Conservation (phyloP, 1,140 invertebrate species). For the Drosophila aff. region DNA sequence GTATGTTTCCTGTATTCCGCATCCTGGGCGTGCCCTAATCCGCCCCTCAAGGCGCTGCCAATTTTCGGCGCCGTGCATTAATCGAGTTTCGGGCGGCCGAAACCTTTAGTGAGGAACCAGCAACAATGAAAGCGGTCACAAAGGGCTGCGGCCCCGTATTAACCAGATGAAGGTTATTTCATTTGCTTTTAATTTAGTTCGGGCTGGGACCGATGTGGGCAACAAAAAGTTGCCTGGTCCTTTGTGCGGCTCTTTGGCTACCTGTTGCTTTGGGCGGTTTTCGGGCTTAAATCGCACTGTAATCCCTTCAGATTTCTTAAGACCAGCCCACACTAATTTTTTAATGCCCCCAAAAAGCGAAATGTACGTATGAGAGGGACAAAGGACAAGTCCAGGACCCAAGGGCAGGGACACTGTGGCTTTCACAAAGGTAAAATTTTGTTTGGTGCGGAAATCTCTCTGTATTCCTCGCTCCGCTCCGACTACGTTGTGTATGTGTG, state of each 20-base stretch:
- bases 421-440: constrained; percentile 14
- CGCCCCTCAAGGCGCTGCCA: constrained; percentile 37
- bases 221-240: constrained; percentile 38
- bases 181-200: constrained; percentile 79
- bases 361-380: constrained; percentile 16
- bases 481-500: not conserved
- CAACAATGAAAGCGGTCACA: constrained; percentile 59
- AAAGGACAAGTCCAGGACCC: constrained; percentile 5
- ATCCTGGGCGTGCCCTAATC: constrained; percentile 41
- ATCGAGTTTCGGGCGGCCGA: constrained; percentile 44
- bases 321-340: constrained; percentile 67
- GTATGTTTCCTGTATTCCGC: not conserved
- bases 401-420: constrained; percentile 27
- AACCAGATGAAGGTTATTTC: constrained; percentile 75
- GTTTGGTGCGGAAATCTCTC: not conserved
- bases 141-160: constrained; percentile 58
- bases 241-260: constrained; percentile 49
- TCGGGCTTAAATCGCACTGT: constrained; percentile 41
- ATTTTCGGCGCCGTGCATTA: constrained; percentile 48
- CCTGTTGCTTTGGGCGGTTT: constrained; percentile 60
- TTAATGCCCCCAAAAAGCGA: constrained; percentile 54
- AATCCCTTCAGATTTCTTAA: constrained; percentile 77
- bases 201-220: constrained; percentile 1
- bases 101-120: constrained; percentile 31
- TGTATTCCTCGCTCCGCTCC: not conserved